A percentile compares a stretch with the other conserved stretches of the same genome.
These are phyloP conservation scores for Pluvianellus socialis DNA, from an alignment of 2,113 vertebrate genomes.

Conservation along the genomic window DNA sequence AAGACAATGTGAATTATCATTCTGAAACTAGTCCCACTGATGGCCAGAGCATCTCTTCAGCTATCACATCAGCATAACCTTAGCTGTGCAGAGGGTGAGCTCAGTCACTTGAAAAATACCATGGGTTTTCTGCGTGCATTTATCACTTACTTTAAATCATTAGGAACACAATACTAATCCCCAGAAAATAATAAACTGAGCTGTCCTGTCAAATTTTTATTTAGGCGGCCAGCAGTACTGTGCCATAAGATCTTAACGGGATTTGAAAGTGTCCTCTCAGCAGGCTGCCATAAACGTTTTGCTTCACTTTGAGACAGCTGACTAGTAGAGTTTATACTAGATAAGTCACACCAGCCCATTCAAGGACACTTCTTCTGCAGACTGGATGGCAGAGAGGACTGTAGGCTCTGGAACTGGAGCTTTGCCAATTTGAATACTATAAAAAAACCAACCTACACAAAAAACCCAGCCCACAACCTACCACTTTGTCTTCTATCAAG, in stretches of 20 bases:
- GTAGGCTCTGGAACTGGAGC: not conserved
- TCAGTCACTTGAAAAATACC: not conserved
- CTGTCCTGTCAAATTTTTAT: not conserved
- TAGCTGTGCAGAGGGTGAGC: not conserved
- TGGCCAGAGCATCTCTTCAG: not conserved
- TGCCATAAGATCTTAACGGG: not conserved
- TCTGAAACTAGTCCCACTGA: not conserved
- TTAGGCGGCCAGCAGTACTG: not conserved
- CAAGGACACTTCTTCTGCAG: not conserved
- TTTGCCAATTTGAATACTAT: not conserved
- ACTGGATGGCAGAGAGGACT: not conserved
- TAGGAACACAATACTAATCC: not conserved
- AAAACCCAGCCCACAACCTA: not conserved
- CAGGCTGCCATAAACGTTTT: constrained; percentile 36
- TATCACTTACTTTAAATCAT: not conserved
- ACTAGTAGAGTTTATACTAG: not conserved
- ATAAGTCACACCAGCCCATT: not conserved
- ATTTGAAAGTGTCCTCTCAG: constrained; percentile 40
- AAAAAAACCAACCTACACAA: not conserved
- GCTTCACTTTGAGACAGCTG: constrained; percentile 17
- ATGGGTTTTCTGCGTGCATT: not conserved
- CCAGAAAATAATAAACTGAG: constrained; percentile 7
- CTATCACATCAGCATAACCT: not conserved
- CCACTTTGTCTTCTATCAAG: not conserved
- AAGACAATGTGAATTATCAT: not conserved